Percentiles rank a stretch among this genome's conserved stretches.
Conservation (phyloP, 2,888 invertebrate species). For the Operophtera brumata region DNA sequence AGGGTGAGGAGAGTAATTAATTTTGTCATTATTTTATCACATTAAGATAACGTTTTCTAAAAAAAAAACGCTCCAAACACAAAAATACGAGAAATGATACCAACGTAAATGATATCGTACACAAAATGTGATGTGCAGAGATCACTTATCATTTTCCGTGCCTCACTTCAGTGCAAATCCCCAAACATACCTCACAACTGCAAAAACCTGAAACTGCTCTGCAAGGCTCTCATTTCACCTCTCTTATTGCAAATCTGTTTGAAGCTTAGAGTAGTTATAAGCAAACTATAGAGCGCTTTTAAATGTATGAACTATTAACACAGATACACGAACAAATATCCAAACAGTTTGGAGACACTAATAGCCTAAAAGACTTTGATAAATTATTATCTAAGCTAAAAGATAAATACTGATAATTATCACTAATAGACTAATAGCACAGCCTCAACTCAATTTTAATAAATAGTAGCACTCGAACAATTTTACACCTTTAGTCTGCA, state of each 20-base stretch:
- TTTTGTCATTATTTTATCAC: background rate
- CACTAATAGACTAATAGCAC: no score
- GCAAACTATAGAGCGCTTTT: background rate
- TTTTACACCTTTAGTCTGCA: no score
- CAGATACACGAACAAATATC: background rate
- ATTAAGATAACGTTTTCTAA: background rate
- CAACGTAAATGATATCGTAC: no score
- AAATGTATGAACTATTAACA: no score
- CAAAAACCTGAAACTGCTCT: background rate
- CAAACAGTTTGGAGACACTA: background rate
- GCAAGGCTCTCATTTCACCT: background rate
- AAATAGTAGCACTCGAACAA: no score
- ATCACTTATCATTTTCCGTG: no score
- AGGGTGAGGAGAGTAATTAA: background rate
- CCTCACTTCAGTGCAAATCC: background rate
- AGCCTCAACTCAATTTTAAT: no score
- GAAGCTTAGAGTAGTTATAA: background rate
- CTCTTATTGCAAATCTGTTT: conserved; percentile 3
- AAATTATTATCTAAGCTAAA: no score
- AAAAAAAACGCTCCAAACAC: background rate
- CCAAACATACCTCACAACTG: background rate
- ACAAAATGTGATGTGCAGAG: no score
- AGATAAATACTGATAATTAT: no score
- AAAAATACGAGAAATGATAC: background rate
- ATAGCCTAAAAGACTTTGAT: no score